Base-by-base conservation (phyloP, 2,888 invertebrate genomes). In the Acleris laterana region DNA sequence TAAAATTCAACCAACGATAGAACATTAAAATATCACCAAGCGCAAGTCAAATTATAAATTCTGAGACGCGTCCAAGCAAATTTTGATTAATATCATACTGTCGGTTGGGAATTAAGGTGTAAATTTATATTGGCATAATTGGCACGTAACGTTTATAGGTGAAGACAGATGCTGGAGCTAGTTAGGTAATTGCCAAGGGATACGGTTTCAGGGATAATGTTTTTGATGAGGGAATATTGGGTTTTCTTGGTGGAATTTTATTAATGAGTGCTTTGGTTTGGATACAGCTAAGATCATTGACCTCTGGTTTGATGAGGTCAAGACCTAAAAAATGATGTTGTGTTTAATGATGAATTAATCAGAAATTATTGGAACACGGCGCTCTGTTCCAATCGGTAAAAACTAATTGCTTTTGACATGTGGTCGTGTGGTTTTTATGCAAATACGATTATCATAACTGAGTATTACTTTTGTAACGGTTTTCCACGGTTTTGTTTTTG, bases 51-150 rank as follows among this genome's bases (percentile, higher is more conserved):
- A 65, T 65, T 65, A 61, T 49, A 50, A 60, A 25, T 48, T 55
- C 42, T 25, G 53, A 44, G 65, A 46, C 65, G 50, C 50, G 64
- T 64, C 64, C 59, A 65, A 20, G 44, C 56, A 32, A 60, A 62
- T 61, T 61, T 56, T 61, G 65, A 65, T 61, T 61, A 65, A 61
- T 65, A 60, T 61, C 60, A 65, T 50, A 65, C 55, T 56, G 65
- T 60, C 59, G 22, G 52, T 59, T 59, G 53, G 59, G 38, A 51
- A 64, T 64, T 64, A 64, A 65, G 60, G 65, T 65, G 65, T 61
- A 56, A 65, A 65, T 65, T 65, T 61, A 50, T 65, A 65, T 65
- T 65, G 65, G 55, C 65, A 22, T 65, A 65, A 65, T 65, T 65
- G 65, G 44, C 60, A 46, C 50, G 60, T 65, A 50, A 65, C 65